phyloP scores from a whole-genome alignment of 2,888 invertebrate genomes.

The Pharmacophagus antenor region DNA sequence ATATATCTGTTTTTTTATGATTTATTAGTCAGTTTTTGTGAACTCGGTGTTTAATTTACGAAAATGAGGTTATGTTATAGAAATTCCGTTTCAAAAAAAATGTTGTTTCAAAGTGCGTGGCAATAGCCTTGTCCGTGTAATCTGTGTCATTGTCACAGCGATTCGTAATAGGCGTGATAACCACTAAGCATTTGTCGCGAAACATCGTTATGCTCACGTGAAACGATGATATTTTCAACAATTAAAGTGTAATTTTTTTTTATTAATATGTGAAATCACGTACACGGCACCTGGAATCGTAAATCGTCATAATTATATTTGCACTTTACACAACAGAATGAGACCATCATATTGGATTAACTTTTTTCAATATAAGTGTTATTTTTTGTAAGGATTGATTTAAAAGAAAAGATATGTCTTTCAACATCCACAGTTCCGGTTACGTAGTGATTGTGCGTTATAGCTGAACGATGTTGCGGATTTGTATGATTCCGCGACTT shows the following conservation, averaged over 20 bases:
- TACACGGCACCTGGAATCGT: neutral
- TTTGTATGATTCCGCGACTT: neutral
- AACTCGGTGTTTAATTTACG: too few species aligned
- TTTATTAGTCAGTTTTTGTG: too few species aligned
- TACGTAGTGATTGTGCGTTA: neutral
- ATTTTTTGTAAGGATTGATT: neutral
- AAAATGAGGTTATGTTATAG: neutral
- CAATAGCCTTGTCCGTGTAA: slow-evolving; percentile 16
- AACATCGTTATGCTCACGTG: slow-evolving; percentile 57
- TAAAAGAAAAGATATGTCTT: neutral
- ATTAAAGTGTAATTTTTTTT: too few species aligned
- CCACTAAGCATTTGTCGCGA: slow-evolving; percentile 30
- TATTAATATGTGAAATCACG: too few species aligned
- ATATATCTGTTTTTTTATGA: too few species aligned
- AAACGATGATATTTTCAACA: neutral
- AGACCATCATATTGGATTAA: neutral
- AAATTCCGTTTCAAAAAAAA: neutral
- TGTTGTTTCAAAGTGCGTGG: slow-evolving; percentile 1
- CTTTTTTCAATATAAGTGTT: neutral
- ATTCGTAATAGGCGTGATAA: slow-evolving; percentile 27
- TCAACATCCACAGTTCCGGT: neutral
- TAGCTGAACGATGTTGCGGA: neutral
- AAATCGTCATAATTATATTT: neutral
- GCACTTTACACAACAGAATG: neutral
- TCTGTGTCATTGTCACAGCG: slow-evolving; percentile 25